These are phyloP conservation scores for Steinernema carpocapsae DNA, from an alignment of 2,888 invertebrate genomes.

Conservation along the genomic window DNA sequence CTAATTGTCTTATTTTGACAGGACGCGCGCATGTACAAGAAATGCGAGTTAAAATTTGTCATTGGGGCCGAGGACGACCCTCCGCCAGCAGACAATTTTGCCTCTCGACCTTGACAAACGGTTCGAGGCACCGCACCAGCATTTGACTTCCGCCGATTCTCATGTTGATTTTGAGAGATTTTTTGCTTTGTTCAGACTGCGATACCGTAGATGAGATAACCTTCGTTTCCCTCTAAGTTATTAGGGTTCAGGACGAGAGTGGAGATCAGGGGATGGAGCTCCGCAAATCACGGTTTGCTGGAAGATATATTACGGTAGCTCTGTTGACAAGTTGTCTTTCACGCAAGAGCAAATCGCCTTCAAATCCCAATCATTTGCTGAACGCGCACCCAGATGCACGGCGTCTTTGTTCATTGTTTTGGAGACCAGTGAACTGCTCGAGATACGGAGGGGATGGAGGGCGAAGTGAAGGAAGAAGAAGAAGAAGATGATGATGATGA, in stretches of 20 bases:
- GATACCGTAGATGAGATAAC: neutral
- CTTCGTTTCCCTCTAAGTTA: neutral
- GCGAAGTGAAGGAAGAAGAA: neutral
- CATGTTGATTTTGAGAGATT: slow-evolving; percentile 6
- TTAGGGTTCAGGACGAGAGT: neutral
- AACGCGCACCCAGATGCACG: slow-evolving; percentile 2
- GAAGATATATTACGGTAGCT: slow-evolving; percentile 12
- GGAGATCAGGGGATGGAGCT: neutral
- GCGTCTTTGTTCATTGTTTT: slow-evolving; percentile 34
- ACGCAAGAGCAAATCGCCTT: slow-evolving; percentile 28
- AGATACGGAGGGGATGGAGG: slow-evolving; percentile 2
- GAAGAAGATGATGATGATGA: neutral
- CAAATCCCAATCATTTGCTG: slow-evolving; percentile 23
- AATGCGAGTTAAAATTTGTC: slow-evolving; percentile 31
- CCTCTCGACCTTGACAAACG: slow-evolving; percentile 29
- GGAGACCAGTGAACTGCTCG: slow-evolving; percentile 26
- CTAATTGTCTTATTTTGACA: slow-evolving; percentile 35
- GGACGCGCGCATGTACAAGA: slow-evolving; percentile 30
- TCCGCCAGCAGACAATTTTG: slow-evolving; percentile 18
- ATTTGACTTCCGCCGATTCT: slow-evolving; percentile 27
- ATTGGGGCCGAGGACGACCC: slow-evolving; percentile 31
- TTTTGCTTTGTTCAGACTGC: neutral
- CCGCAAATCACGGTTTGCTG: no score
- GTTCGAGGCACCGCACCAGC: slow-evolving; percentile 28
- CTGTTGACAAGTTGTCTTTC: slow-evolving; percentile 14